Percentiles rank a stretch among this genome's conserved stretches.
These are phyloP conservation scores for Paedocypris micromegethes DNA, from an alignment of 2,797 vertebrate species.

Conservation along the genomic window DNA sequence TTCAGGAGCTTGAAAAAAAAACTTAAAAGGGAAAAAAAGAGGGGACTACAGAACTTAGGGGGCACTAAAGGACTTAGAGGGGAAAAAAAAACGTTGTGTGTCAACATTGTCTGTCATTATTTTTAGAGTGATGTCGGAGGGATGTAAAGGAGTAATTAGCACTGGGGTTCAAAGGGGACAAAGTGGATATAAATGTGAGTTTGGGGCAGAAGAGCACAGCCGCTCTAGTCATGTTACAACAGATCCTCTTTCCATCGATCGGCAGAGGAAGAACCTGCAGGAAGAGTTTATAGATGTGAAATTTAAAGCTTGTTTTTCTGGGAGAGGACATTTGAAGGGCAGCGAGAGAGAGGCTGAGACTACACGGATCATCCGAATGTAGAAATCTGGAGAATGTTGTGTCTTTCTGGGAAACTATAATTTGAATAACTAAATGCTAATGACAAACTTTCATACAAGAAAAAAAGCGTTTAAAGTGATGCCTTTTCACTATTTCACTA, in stretches of 20 bases:
- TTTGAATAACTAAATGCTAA: too few relatives aligned
- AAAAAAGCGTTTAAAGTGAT: too few relatives aligned
- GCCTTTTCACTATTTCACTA: too few relatives aligned
- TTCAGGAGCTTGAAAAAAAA: too few relatives aligned
- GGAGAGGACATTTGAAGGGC: constrained; percentile 68
- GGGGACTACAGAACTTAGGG: too few relatives aligned
- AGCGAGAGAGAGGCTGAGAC: constrained; percentile 32
- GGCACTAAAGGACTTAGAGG: too few relatives aligned
- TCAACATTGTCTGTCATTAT: background rate
- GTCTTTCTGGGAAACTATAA: too few relatives aligned
- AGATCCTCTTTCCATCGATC: constrained; percentile 76
- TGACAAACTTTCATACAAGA: too few relatives aligned
- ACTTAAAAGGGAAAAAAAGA: too few relatives aligned
- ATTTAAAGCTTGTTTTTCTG: constrained; percentile 61
- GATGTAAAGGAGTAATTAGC: constrained; percentile 22
- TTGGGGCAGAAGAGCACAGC: constrained; percentile 58
- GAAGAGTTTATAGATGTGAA: constrained; percentile 69
- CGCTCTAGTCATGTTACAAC: constrained; percentile 63
- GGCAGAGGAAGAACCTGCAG: constrained; percentile 67
- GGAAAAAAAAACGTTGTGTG: too few relatives aligned
- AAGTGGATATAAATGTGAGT: constrained; percentile 54
- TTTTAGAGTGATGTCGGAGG: background rate
- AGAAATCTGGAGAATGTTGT: background rate
- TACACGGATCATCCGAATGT: constrained; percentile 4
- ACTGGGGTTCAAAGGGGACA: constrained; percentile 46